Base-by-base conservation (phyloP, 1,140 invertebrate genomes). In the Orius insidiosus region DNA sequence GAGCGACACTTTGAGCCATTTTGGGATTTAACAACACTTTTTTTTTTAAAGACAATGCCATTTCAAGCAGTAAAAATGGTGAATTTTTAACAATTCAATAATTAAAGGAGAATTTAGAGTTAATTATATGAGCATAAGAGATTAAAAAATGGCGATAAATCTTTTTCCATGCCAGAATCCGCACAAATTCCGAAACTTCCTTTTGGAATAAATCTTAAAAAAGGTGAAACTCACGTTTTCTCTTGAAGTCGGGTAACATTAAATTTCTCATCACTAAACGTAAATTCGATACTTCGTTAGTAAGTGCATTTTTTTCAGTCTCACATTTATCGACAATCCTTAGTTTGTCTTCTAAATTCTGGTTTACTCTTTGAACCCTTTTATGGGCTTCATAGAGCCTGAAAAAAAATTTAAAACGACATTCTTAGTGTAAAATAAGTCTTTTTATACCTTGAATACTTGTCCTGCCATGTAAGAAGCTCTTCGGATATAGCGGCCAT, bases 271-370 rank as follows among this genome's bases (percentile, higher is more conserved):
- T 93, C 85, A 88, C 83, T 49, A 96, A 63, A 63, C 84, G 74
- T 46, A 94, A 64, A 36, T 78, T 80, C 19, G 84, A 78, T 56
- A 93, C 75, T 64, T 95, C 87, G 63, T 79, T 78, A 6, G 85
- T 86, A 49, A 95, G 68, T 53, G 76, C 73, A 56, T 72, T 77
- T 63, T 93, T 90, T 59, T 96, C 89, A 49, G 78, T 80, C 63
- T 94, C 86, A 70, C 84, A 89, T 59, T 85, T 79, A 64, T 93
- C 87, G 11, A 93, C 90, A 59, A 95, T 76, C 65, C 81, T 85
- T 39, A 96, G 65, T 61, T 95, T 95, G 60, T 96, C 90, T 66
- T 96, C 90, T 52, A 96, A 69, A 55, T 80, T 84, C 68, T 95
- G 88, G 65, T 97, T 97, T 18, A 95, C 79, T 65, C 85, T 90